A percentile compares a stretch with the other conserved stretches of the same genome.
phyloP scores from a whole-genome alignment of 2,797 vertebrate genomes.

The Manis crassicaudata region DNA sequence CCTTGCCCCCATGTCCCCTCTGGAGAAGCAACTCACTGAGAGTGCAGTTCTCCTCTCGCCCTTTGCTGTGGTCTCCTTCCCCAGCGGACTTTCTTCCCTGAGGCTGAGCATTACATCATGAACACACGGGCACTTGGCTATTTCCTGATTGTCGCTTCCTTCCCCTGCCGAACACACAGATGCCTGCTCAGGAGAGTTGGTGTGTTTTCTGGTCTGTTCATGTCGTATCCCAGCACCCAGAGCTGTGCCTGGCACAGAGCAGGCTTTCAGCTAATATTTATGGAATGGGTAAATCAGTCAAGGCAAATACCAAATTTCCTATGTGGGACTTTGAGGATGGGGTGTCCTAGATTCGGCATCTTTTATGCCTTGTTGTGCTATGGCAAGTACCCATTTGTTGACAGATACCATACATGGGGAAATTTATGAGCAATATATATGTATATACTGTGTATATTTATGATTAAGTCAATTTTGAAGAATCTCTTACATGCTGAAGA shows the following conservation, averaged over 20 bases:
- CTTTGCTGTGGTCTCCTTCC: neutral
- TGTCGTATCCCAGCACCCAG: neutral
- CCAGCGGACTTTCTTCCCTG: neutral
- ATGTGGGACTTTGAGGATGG: neutral
- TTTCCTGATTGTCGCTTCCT: neutral
- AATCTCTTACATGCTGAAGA: slow-evolving; percentile 46
- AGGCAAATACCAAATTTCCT: slow-evolving; percentile 20
- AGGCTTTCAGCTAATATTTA: slow-evolving; percentile 13
- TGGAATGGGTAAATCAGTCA: slow-evolving; percentile 29
- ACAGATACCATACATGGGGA: neutral
- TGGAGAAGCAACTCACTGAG: neutral
- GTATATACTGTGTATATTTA: neutral
- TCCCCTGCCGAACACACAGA: neutral
- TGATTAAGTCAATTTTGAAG: slow-evolving; percentile 60
- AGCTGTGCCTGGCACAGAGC: neutral
- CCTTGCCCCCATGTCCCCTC: neutral
- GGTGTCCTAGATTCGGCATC: neutral
- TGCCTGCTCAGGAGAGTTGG: neutral
- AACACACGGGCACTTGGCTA: neutral
- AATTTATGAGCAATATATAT: neutral
- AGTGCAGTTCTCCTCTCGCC: neutral
- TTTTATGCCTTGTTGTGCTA: neutral
- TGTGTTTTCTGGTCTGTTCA: neutral
- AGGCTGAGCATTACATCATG: neutral
- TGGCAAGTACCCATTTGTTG: neutral